Evolutionary conservation across 2,888 invertebrate genomes (phyloP).

Genomic region (Thymelicus acteon): DNA sequence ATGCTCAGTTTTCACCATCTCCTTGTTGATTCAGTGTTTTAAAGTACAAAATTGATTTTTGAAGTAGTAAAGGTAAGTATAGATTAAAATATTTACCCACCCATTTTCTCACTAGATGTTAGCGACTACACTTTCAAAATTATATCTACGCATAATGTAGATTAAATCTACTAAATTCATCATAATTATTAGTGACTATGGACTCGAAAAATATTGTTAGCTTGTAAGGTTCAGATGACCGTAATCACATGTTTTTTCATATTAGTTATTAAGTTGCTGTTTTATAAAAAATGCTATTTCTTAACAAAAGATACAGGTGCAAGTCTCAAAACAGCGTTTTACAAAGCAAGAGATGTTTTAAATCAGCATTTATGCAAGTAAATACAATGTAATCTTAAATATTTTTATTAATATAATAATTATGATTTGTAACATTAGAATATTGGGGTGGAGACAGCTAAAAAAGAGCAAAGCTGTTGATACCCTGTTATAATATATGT

Average conservation of each 20-base stretch:
- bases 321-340: constrained; percentile 71
- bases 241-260: constrained; percentile 51
- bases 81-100: constrained; percentile 57
- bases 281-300: constrained; percentile 49
- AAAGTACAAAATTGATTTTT: constrained; percentile 71
- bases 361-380: constrained; percentile 55
- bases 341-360: constrained; percentile 43
- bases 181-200: constrained; percentile 58
- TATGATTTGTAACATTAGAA: constrained; percentile 47
- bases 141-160: constrained; percentile 53
- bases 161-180: constrained; percentile 74
- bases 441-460: constrained; percentile 38
- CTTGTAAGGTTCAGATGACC: constrained; percentile 62
- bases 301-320: constrained; percentile 60
- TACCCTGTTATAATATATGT: constrained; percentile 39
- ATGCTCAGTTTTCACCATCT: constrained; percentile 27
- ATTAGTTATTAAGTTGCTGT: constrained; percentile 52
- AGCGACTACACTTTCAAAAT: constrained; percentile 43
- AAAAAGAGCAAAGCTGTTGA: neutral
- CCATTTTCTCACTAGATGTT: constrained; percentile 60
- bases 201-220: constrained; percentile 65
- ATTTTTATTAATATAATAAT: constrained; percentile 44
- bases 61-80: constrained; percentile 66
- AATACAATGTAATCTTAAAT: constrained; percentile 44
- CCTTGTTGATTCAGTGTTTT: constrained; percentile 53